Percentiles rank a stretch among this genome's conserved stretches.
These are phyloP conservation scores for Botia kubotai DNA, from an alignment of 2,797 vertebrate species.

Conservation along the genomic window DNA sequence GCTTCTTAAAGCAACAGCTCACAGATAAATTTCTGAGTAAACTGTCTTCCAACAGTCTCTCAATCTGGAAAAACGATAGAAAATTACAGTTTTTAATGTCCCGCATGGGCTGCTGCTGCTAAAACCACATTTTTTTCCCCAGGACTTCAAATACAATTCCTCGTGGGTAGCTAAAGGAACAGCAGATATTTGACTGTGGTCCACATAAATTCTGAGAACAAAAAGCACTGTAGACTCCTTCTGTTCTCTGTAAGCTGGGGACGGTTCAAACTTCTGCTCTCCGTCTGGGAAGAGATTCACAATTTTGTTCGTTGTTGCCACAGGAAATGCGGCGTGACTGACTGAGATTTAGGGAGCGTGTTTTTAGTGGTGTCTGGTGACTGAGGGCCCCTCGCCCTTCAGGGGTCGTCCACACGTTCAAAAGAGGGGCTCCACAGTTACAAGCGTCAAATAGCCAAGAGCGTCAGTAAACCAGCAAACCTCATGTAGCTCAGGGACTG, in stretches of 20 bases:
- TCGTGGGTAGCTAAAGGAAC: neutral
- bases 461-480: constrained; percentile 4
- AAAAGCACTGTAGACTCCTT: neutral
- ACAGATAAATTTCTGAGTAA: neutral
- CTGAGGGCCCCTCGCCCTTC: neutral
- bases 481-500: neutral
- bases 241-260: neutral
- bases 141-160: neutral
- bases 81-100: neutral
- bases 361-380: constrained; percentile 34
- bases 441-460: constrained; percentile 19
- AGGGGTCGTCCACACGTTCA: constrained; percentile 20
- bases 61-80: neutral
- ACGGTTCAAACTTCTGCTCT: constrained; percentile 5
- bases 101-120: neutral
- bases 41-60: neutral
- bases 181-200: constrained; percentile 13
- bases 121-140: constrained; percentile 1
- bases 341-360: constrained; percentile 27
- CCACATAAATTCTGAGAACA: constrained; percentile 7
- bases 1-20: neutral
- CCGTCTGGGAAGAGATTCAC: constrained; percentile 19
- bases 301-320: constrained; percentile 17
- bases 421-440: neutral
- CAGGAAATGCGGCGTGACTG: constrained; percentile 29